A percentile compares a stretch with the other conserved stretches of the same genome.
phyloP scores from a whole-genome alignment of 1,140 invertebrate genomes.

The Drosophila guanche region DNA sequence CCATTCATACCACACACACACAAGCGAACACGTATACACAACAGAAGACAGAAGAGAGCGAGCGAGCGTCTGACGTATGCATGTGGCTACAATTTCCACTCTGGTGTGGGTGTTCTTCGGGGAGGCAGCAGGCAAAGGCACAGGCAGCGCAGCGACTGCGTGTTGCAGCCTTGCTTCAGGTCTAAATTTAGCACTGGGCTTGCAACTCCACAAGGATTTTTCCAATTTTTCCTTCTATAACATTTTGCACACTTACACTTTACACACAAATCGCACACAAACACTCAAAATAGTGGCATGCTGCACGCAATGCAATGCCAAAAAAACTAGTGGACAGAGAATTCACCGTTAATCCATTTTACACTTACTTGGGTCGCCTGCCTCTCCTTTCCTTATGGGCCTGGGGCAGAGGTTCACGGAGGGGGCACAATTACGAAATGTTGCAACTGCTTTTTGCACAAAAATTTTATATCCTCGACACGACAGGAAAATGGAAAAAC shows the following conservation, averaged over 20 bases:
- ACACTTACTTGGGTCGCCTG: constrained; percentile 13
- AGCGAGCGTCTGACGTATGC: constrained; percentile 54
- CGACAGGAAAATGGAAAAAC: constrained; percentile 49
- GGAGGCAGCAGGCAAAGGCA: constrained; percentile 46
- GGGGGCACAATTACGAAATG: constrained; percentile 1
- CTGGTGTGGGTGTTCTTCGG: constrained; percentile 52
- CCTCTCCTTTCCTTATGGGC: no score
- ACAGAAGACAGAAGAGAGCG: constrained; percentile 12
- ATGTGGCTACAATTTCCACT: constrained; percentile 54
- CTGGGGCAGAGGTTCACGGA: no score
- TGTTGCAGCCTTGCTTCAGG: constrained; percentile 78
- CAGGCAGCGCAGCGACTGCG: constrained; percentile 43
- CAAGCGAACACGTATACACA: background rate
- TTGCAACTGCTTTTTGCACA: constrained; percentile 21
- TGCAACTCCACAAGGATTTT: constrained; percentile 70
- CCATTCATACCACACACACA: constrained; percentile 75
- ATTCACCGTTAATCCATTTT: constrained; percentile 4
- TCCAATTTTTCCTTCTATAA: no score
- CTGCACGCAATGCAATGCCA: no score
- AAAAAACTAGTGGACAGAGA: background rate
- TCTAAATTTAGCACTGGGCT: constrained; percentile 79
- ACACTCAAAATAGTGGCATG: background rate
- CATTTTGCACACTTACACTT: constrained; percentile 14
- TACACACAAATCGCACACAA: constrained; percentile 1
- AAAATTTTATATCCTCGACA: constrained; percentile 16